Evolutionary conservation across 2,797 vertebrate species (phyloP).

Genomic region (Acropternis orthonyx): DNA sequence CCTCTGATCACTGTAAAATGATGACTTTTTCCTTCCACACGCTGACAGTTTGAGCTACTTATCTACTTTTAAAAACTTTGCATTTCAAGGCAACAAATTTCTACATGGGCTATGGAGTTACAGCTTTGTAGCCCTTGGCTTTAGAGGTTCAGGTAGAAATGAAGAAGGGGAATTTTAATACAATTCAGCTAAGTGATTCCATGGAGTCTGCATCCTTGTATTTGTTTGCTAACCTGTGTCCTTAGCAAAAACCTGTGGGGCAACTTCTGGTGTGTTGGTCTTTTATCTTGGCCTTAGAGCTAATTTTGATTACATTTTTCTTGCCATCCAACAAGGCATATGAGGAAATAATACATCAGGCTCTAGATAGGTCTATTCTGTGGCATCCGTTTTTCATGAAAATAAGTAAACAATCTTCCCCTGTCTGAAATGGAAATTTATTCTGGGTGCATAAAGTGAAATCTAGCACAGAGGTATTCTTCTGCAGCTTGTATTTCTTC

Average conservation of each 20-base stretch:
- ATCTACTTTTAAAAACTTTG: background rate
- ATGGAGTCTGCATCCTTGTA: background rate
- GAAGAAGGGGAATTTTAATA: background rate
- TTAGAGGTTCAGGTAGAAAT: background rate
- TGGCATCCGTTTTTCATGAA: constrained; percentile 21
- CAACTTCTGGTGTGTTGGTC: background rate
- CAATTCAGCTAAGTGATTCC: background rate
- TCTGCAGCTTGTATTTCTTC: constrained; percentile 22
- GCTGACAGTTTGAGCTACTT: background rate
- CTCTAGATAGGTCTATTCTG: background rate
- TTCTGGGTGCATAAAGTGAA: constrained; percentile 24
- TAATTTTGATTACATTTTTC: background rate
- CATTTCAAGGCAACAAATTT: background rate
- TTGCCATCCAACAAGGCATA: background rate
- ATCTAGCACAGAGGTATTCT: constrained; percentile 6
- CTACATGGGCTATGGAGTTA: background rate
- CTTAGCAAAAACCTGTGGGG: background rate
- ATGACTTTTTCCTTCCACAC: background rate
- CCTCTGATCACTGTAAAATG: constrained; percentile 32
- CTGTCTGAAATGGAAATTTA: constrained; percentile 41
- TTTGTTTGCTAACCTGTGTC: background rate
- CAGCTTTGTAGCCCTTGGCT: background rate
- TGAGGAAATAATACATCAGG: background rate
- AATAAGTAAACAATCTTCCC: constrained; percentile 10
- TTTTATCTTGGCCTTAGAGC: background rate